Evolutionary conservation across 2,113 vertebrate species (phyloP), one percentile per base, ranked within the genome.

Genomic region (Hypanus sabinus): DNA sequence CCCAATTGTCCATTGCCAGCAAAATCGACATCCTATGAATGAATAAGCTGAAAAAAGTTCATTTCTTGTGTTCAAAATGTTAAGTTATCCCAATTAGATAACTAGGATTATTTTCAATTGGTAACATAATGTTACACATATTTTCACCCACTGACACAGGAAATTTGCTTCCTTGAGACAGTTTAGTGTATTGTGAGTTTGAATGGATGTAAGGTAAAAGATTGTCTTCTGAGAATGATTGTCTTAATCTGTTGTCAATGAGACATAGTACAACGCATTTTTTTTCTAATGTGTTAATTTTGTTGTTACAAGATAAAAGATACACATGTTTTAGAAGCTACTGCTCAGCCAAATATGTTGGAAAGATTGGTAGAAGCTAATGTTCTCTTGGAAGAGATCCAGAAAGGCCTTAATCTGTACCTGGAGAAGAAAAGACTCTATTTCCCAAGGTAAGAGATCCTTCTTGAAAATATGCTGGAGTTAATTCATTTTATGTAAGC

Each of bases 311-410:
- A 98, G 97, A 95, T 95, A 18, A 97, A 97, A 95, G 96, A 97
- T 94, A 94, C 95, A 93, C 96, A 95, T 85, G 97, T 98, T 16
- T 95, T 98, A 94, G 95, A 97, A 94, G 98, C 97, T 94, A 97
- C 97, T 10, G 97, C 97, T 46, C 97, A 97, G 94, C 96, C 96
- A 27, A 97, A 95, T 95, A 98, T 99, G 98, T 95, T 97, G 85
- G 96, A 97, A 60, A 97, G 96, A 94, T 97, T 99, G 94, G 96
- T 97, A 71, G 97, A 98, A 96, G 97, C 98, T 94, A 99, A 98
- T 94, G 0, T 79, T 62, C 96, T 97, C 87, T 96, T 99, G 94
- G 98, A 98, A 94, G 97, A 98, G 11, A 98, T 99, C 95, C 97
- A 97, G 24, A 97, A 96, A 90, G 97, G 97, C 7, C 96, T 99